Evolutionary conservation across 2,888 invertebrate genomes (phyloP), one percentile per base, ranked within the genome.

Genomic region (Luffia ferchaultella): DNA sequence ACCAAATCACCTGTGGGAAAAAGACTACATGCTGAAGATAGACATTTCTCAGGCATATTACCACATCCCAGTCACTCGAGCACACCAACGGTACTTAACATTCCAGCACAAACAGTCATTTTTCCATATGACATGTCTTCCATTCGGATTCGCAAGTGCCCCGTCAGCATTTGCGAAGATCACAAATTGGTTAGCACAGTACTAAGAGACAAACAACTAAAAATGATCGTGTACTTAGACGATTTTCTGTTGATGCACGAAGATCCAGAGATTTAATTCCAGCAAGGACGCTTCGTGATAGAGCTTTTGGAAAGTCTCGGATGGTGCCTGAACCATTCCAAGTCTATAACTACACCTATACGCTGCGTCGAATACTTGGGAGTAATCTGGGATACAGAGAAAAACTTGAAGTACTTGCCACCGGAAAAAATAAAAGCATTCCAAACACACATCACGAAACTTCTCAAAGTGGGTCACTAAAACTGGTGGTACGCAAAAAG

Each of bases 211-310:
- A 16, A 16, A 43, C 58, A 56, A 1, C 47, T 60, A n/a, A 47
- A 57, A 47, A 54, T 55, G 0, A 19, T 58, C 40, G 58, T 61
- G 0, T 62, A 58, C 43, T 51, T 60, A 2, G 55, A 60, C 58
- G 58, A 59, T 18, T 57, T 54, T 45, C 42, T 57, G 2, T 18
- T 59, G 0, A 54, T 42, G 2, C 16, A 54, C 18, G 53, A 58
- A 42, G 17, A 53, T 45, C 40, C 5, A 1, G 16, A 41, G 1
- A 1, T 42, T 1, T 40, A 52, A 2, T 17, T 20, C 1, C n/a
- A 18, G 1, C 50, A 50, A 1, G 52, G 44, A 0, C 16, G 18
- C 12, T 20, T 41, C 12, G 20, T 42, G 0, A 1, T 48, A 2
- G 12, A 45, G 3, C n/a, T 50, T 9, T 16, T 53, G 2, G 20